Base-by-base conservation (phyloP, 92 coral and sea anemone species). In the Isaurus tuberculatus region DNA sequence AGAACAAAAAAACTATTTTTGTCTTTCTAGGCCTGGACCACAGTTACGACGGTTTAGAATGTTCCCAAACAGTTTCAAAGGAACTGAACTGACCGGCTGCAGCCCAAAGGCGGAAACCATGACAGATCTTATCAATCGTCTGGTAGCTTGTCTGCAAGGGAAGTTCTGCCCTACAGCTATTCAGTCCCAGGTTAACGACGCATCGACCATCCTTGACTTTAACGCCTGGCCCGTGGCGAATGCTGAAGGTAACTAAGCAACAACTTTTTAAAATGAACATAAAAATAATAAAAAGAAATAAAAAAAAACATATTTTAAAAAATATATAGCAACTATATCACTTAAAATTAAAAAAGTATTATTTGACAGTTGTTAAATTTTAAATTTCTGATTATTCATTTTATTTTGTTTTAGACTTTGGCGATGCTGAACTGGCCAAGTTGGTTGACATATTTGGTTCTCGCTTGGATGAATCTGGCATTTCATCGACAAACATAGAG, bases 371-470 rank as follows among this genome's bases (percentile, higher is more conserved):
- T 1, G 46, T 42, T 42, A 6, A 42, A 0, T 42, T 42, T 42
- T 42, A 42, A 42, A 42, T 42, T 42, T 42, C 2, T 0, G 46
- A 42, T 42, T 42, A 42, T 42, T 42, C n/a, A n/a, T n/a, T n/a
- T n/a, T 42, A 42, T 42, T 42, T 42, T 49, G 58, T 49, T 49
- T 49, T 15, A 49, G 58, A 19, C 20, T 49, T 49, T 49, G 58
- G 58, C 16, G 58, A 49, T 49, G 58, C 58, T 49, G 58, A 49
- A 49, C 58, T 49, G n/a, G 58, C 58, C 58, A 49, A 49, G 58
- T 49, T 49, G 20, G 58, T 49, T 49, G 58, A 16, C 58, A 13
- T 48, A 48, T 48, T 48, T 48, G 57, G 57, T 17, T 48, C 57
- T 48, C 65, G n/a, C 65, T 25, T 58, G 27, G 65, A 58, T 20